phyloP scores from a whole-genome alignment of 1,140 invertebrate genomes.

The Drosophila burlai region DNA sequence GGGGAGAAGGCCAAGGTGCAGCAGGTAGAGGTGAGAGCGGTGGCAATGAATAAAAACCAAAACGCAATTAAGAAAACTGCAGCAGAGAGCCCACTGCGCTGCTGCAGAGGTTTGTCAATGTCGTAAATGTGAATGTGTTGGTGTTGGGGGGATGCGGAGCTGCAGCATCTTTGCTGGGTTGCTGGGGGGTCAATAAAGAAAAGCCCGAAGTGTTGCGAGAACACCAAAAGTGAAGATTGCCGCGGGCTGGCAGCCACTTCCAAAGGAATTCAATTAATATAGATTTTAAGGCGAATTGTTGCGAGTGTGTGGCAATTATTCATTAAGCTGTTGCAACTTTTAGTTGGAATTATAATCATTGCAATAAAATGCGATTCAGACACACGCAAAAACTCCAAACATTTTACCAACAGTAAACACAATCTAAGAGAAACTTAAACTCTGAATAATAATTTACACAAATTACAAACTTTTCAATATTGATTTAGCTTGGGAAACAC shows the following conservation, averaged over 20 bases:
- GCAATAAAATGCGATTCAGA: not conserved
- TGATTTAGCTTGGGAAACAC: too few relatives aligned
- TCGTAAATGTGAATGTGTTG: not conserved
- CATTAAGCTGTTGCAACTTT: slow-evolving; percentile 13
- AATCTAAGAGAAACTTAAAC: not conserved
- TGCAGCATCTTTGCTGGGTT: slow-evolving; percentile 1
- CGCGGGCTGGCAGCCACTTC: not conserved
- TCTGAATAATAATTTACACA: not conserved
- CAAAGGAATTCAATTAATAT: slow-evolving; percentile 23
- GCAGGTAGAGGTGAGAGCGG: slow-evolving; percentile 22
- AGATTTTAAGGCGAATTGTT: not conserved
- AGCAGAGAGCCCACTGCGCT: slow-evolving; percentile 27
- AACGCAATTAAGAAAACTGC: slow-evolving; percentile 47
- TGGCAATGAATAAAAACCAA: slow-evolving; percentile 35
- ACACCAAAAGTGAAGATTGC: not conserved
- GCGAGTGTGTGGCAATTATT: slow-evolving; percentile 17
- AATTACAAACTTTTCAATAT: not conserved
- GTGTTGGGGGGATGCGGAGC: not conserved
- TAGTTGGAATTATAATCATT: slow-evolving; percentile 24
- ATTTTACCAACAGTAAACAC: slow-evolving; percentile 16
- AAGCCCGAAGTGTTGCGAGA: not conserved
- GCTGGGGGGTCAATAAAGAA: not conserved
- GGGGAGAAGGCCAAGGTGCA: slow-evolving; percentile 4
- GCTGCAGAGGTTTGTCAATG: slow-evolving; percentile 32
- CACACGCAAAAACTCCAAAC: not conserved